Conservation (phyloP, 2,113 vertebrate genomes). For the human region DNA sequence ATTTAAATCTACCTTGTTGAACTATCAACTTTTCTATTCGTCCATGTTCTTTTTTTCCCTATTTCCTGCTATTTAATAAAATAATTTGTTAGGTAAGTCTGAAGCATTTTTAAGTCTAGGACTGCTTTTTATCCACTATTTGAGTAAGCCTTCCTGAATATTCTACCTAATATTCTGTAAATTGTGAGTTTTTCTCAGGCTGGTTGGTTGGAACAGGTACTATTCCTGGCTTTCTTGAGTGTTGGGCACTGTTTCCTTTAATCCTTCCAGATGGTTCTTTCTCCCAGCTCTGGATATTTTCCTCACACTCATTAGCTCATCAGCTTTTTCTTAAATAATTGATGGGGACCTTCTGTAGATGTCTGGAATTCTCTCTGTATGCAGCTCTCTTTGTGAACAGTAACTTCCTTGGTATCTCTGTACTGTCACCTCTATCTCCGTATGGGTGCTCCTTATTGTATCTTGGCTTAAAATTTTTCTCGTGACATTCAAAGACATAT, state of each 20-base stretch:
- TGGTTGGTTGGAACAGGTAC: background rate
- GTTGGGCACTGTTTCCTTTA: background rate
- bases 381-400: background rate
- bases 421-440: background rate
- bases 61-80: background rate
- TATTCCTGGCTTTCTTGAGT: background rate
- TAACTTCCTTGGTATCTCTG: background rate
- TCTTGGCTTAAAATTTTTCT: background rate
- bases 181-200: background rate
- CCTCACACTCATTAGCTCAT: background rate
- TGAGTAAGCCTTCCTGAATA: background rate
- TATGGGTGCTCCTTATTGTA: background rate
- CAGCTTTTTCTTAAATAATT: background rate
- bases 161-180: background rate
- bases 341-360: background rate
- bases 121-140: background rate
- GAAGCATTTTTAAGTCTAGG: background rate
- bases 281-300: background rate
- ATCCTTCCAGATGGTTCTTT: background rate
- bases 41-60: background rate
- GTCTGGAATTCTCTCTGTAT: background rate
- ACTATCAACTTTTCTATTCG: background rate
- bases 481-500: background rate
- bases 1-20: background rate
- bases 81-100: background rate